Percentiles rank a stretch among this genome's conserved stretches.
Conservation (phyloP, 1,140 invertebrate genomes). For the Laupala kohalensis region DNA sequence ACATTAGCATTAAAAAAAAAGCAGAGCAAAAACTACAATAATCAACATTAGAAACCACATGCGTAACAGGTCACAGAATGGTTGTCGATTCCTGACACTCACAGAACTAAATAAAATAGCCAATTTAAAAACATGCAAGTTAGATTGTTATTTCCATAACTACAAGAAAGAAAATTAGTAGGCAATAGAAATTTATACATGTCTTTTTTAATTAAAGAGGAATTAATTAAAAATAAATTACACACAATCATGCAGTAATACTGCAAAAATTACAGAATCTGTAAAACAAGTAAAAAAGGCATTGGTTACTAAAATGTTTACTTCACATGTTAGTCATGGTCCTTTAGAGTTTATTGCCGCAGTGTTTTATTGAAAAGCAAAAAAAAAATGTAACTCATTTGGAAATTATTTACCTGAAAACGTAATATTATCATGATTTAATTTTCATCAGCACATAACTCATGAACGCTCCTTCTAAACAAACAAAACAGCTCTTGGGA, state of each 20-base stretch:
- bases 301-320: not conserved
- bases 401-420: conserved; percentile 10
- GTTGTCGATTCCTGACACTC: not conserved
- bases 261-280: not conserved
- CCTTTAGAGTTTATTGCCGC: not conserved
- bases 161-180: not conserved
- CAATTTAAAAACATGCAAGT: not conserved
- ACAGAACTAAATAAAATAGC: not conserved
- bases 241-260: not conserved
- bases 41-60: not conserved
- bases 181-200: not conserved
- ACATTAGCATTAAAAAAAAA: not conserved
- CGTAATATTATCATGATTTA: conserved; percentile 11
- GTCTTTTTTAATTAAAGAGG: not conserved
- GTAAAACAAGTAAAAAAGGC: not conserved
- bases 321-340: not conserved
- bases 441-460: not conserved
- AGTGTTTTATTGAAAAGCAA: not conserved
- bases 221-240: not conserved
- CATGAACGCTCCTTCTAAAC: not conserved
- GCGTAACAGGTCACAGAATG: not conserved
- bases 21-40: too few relatives aligned
- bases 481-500: not conserved
- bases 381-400: not conserved
- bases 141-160: not conserved